phyloP scores from a whole-genome alignment of 2,888 invertebrate genomes.

The Lasius platythorax region DNA sequence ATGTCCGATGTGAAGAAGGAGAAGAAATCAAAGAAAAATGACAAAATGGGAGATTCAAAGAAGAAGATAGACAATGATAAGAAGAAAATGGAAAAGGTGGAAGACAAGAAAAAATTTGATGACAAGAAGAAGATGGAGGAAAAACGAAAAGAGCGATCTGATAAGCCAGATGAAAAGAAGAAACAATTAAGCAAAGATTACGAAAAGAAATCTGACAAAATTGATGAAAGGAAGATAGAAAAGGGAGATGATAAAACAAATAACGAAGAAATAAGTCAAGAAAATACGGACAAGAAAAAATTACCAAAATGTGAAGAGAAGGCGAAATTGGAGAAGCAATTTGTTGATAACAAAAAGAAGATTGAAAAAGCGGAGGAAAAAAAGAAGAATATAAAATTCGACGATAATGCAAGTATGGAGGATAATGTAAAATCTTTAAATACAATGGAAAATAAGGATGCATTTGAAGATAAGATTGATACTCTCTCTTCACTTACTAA shows the following conservation, averaged over 20 bases:
- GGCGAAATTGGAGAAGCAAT: slow-evolving; percentile 72
- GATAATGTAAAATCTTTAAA: slow-evolving; percentile 60
- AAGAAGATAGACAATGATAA: slow-evolving; percentile 76
- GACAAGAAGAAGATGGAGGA: slow-evolving; percentile 78
- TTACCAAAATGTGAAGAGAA: slow-evolving; percentile 77
- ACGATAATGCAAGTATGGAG: slow-evolving; percentile 63
- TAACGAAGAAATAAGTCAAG: slow-evolving; percentile 65
- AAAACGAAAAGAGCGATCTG: slow-evolving; percentile 77
- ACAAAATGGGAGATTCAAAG: slow-evolving; percentile 77
- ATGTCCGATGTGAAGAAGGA: slow-evolving; percentile 78
- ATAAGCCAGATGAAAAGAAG: slow-evolving; percentile 77
- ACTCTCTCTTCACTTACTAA: slow-evolving; percentile 61
- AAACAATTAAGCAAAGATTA: slow-evolving; percentile 71
- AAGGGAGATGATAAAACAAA: slow-evolving; percentile 74
- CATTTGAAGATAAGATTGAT: slow-evolving; percentile 71
- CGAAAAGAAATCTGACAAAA: slow-evolving; percentile 69
- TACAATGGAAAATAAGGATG: slow-evolving; percentile 58
- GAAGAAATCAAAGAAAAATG: slow-evolving; percentile 79
- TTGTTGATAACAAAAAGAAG: slow-evolving; percentile 78
- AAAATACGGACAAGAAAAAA: slow-evolving; percentile 74
- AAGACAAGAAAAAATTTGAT: slow-evolving; percentile 75
- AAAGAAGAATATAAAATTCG: slow-evolving; percentile 71
- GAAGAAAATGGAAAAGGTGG: slow-evolving; percentile 72
- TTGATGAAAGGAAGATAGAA: slow-evolving; percentile 78
- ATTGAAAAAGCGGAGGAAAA: slow-evolving; percentile 77